These are phyloP conservation scores for Orientallactaga bullata DNA, from an alignment of 2,113 vertebrate species.

Conservation along the genomic window DNA sequence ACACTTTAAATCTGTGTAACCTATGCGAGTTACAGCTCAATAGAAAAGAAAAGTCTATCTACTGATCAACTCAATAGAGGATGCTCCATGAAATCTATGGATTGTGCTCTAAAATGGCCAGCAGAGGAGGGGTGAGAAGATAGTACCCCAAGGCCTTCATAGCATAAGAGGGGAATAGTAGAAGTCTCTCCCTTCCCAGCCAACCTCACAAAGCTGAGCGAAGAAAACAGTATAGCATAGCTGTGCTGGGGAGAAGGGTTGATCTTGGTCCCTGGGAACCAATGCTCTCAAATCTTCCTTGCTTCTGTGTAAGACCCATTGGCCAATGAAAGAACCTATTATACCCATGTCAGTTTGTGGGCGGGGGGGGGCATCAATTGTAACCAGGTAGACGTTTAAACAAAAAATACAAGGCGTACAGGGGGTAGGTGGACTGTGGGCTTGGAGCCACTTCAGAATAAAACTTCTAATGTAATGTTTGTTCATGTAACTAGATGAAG, in stretches of 20 bases:
- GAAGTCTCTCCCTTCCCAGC: not conserved
- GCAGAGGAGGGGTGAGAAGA: not conserved
- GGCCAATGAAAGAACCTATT: not conserved
- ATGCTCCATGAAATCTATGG: not conserved
- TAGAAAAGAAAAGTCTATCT: not conserved
- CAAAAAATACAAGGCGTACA: no score
- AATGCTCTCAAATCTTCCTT: not conserved
- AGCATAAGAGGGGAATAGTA: not conserved
- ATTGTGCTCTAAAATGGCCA: not conserved
- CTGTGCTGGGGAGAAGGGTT: not conserved
- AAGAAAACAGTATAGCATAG: not conserved
- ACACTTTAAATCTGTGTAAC: not conserved
- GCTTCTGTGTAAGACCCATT: no score
- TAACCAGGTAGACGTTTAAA: not conserved
- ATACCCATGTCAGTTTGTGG: not conserved
- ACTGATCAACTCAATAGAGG: no score
- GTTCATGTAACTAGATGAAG: not conserved
- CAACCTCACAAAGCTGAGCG: not conserved
- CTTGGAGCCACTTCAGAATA: not conserved
- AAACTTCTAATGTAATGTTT: not conserved
- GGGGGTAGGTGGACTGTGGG: not conserved
- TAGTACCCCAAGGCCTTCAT: no score
- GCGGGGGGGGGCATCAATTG: not conserved
- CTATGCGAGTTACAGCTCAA: not conserved
- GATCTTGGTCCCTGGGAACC: not conserved